Evolutionary conservation across 2,888 invertebrate species (phyloP).

Genomic region (Limnephilus marmoratus): DNA sequence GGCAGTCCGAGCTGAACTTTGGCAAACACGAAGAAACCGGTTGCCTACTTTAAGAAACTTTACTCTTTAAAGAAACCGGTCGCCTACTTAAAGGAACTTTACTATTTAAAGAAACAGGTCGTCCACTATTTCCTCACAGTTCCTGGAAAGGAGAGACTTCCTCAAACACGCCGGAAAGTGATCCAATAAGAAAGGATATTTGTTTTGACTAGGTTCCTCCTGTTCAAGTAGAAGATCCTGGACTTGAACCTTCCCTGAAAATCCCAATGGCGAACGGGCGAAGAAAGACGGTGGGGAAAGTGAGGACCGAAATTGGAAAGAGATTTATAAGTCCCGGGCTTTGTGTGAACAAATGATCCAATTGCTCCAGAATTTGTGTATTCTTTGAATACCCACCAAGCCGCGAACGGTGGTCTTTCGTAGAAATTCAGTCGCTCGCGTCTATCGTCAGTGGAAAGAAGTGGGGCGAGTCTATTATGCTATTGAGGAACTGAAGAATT

Average conservation of each 20-base stretch:
- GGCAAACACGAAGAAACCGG: not conserved
- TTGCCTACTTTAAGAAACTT: not conserved
- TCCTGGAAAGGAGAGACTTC: not conserved
- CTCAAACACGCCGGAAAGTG: not conserved
- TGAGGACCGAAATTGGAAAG: constrained; percentile 30
- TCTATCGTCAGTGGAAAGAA: not conserved
- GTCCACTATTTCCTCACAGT: not conserved
- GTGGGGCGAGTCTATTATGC: not conserved
- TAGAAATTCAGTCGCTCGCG: not conserved
- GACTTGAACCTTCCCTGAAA: not conserved
- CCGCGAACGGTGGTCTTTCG: not conserved
- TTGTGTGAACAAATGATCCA: constrained; percentile 36
- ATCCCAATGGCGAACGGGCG: not conserved
- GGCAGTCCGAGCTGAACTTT: not conserved
- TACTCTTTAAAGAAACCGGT: not conserved
- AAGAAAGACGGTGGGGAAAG: not conserved
- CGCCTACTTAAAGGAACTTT: too few species aligned
- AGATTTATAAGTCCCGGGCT: constrained; percentile 37
- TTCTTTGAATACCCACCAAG: constrained; percentile 2
- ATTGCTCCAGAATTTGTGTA: constrained; percentile 36
- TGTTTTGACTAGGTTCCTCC: not conserved
- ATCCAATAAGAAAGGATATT: not conserved
- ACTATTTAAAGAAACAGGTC: too few species aligned
- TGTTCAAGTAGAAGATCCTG: not conserved
- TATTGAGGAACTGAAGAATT: not conserved